These are phyloP conservation scores for Phlogophora meticulosa DNA, from an alignment of 2,888 invertebrate species.

Conservation along the genomic window DNA sequence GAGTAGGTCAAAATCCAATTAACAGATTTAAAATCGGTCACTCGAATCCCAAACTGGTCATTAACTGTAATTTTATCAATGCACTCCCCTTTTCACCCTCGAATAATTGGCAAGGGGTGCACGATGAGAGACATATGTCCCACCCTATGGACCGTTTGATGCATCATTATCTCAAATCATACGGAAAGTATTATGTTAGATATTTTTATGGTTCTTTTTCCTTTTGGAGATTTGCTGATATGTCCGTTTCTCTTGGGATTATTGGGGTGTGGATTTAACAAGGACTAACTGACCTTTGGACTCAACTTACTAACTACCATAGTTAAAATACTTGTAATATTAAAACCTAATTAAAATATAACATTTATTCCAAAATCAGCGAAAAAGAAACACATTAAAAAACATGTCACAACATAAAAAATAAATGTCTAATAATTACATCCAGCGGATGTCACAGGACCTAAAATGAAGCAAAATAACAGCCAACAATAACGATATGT, in stretches of 20 bases:
- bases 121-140: conserved; percentile 82
- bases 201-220: conserved; percentile 59
- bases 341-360: neutral
- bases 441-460: neutral
- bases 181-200: conserved; percentile 73
- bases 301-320: too few relatives aligned
- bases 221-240: neutral
- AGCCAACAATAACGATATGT: conserved; percentile 24
- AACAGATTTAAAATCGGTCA: conserved; percentile 32
- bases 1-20: conserved; percentile 23
- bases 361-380: neutral
- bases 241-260: neutral
- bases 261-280: conserved; percentile 1
- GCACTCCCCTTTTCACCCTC: conserved; percentile 52
- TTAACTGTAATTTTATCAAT: conserved; percentile 63
- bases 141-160: conserved; percentile 70
- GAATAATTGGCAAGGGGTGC: conserved; percentile 77
- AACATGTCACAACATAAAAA: too few relatives aligned
- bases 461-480: conserved; percentile 6
- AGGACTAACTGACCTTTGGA: neutral
- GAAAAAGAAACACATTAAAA: neutral
- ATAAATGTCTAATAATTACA: too few relatives aligned
- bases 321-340: neutral
- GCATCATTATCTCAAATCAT: conserved; percentile 83
- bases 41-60: conserved; percentile 46